phyloP scores from a whole-genome alignment of 2,797 vertebrate species.

The Phataginus tetradactyla region DNA sequence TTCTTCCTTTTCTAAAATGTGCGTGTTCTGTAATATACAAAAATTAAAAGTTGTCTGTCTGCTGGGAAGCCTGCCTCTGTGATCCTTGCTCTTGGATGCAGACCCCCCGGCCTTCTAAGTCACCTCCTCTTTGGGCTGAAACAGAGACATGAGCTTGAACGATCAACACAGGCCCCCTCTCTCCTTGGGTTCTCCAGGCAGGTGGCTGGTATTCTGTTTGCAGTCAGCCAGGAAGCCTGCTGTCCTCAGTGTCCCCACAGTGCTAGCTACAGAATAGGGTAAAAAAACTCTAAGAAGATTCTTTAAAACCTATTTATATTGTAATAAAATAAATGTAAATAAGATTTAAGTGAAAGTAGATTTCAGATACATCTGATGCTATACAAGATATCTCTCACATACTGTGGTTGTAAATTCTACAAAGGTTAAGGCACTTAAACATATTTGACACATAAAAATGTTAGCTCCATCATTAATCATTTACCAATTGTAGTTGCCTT shows the following conservation, averaged over 20 bases:
- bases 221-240: not conserved
- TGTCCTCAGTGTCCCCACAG: not conserved
- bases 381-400: conserved; percentile 74
- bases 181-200: not conserved
- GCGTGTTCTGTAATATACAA: conserved; percentile 62
- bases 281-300: conserved; percentile 59
- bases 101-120: not conserved
- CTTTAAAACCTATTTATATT: conserved; percentile 78
- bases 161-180: not conserved
- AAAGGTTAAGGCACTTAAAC: conserved; percentile 85
- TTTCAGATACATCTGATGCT: conserved; percentile 76
- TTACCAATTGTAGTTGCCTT: conserved; percentile 84
- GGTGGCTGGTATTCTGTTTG: conserved; percentile 29
- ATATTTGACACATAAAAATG: conserved; percentile 83
- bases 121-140: conserved; percentile 35
- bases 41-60: conserved; percentile 78
- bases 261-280: not conserved
- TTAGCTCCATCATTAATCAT: conserved; percentile 83
- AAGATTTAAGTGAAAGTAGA: conserved; percentile 77
- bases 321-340: conserved; percentile 84
- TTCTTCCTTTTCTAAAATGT: conserved; percentile 42
- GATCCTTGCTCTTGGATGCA: conserved; percentile 40
- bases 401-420: conserved; percentile 79
- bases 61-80: conserved; percentile 67
- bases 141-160: not conserved